Base-by-base conservation (phyloP, 2,888 invertebrate genomes). In the Drosophila subsilvestris region DNA sequence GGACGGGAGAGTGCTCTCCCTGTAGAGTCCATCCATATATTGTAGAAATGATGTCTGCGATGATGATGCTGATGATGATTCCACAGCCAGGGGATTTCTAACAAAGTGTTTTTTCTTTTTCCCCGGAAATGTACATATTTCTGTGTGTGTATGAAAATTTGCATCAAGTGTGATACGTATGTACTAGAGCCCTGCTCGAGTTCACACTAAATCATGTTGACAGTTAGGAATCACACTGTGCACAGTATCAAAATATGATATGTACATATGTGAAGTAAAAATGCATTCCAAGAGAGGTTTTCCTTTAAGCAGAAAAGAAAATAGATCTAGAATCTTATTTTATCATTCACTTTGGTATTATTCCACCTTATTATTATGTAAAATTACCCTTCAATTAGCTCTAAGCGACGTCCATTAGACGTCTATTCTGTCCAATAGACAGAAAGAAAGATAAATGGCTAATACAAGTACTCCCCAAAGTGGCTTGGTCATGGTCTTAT, bases 401-500 rank as follows among this genome's bases (percentile, higher is more conserved):
- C 37, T 59, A 69, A 67, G 67, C 7, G 37, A 14, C 50, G 67
- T 14, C 50, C 56, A 67, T 67, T 67, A 67, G 67, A 12, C 20
- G 20, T 32, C 9, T 1, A 12, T 29, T 10, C 27, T 48, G 49
- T 45, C 27, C 55, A 10, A 10, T 10, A 10, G 29, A 1, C 29
- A 29, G 67, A n/a, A 17, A 20, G 43, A 14, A 0, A 14, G 44
- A 6, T 18, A 3, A 18, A 17, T 29, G 42, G 65, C 74, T 58
- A 76, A 72, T 69, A 51, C 63, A 49, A 29, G 42, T 61, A 48
- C 59, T n/a, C 2, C 37, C 27, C 27, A 37, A 14, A 37, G 37
- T n/a, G 7, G 14, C 53, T 63, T 69, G 58, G 84, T 84, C 81
- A 83, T 77, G 82, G 81, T 86, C 75, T 65, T 72, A 53, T 75